phyloP scores from a whole-genome alignment of 2,113 vertebrate species.

The Smithornis capensis region DNA sequence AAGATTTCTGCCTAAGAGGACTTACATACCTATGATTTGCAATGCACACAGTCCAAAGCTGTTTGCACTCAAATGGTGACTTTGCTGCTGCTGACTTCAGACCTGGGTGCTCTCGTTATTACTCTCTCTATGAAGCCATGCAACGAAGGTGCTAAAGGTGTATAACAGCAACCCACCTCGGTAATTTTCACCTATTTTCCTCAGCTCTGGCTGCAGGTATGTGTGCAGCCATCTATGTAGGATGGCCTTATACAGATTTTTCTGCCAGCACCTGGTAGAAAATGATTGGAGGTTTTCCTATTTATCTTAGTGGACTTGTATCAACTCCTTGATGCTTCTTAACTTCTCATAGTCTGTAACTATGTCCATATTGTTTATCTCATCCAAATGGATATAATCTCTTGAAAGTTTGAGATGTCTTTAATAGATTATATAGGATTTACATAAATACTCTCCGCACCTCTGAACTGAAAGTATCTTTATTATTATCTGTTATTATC shows the following conservation, averaged over 20 bases:
- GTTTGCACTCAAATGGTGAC: background rate
- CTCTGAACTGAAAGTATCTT: background rate
- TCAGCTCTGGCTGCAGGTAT: background rate
- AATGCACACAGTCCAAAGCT: background rate
- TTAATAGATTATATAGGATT: background rate
- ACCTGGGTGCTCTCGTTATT: background rate
- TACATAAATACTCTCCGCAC: background rate
- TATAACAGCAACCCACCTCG: background rate
- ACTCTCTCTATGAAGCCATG: rapidly evolving
- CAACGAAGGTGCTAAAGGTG: background rate
- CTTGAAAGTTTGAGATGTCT: background rate
- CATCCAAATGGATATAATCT: background rate
- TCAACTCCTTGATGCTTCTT: background rate
- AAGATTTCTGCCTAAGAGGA: background rate
- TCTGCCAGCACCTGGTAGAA: background rate
- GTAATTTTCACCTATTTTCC: background rate
- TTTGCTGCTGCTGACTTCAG: background rate
- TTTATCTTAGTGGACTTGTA: background rate
- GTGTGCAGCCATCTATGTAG: background rate
- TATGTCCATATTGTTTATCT: background rate
- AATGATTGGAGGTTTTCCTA: background rate
- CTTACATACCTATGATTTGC: background rate
- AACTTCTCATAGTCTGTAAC: background rate
- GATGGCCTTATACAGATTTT: background rate
- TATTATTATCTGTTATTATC: background rate